Percentiles rank a stretch among this genome's conserved stretches.
Conservation (phyloP, 2,113 vertebrate species). For the Malurus cyaneus region DNA sequence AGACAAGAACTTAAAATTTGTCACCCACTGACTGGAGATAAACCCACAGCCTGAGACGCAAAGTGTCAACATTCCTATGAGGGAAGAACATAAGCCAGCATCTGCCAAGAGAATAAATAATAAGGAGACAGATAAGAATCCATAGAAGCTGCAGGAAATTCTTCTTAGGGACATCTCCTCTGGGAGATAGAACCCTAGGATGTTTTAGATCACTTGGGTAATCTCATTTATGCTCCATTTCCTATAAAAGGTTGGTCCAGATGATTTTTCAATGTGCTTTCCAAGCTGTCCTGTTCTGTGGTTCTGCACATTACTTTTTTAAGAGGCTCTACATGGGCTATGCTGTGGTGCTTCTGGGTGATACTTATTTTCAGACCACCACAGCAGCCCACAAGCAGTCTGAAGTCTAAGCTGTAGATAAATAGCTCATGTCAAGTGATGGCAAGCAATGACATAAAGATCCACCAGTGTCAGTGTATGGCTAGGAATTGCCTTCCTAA, state of each 20-base stretch:
- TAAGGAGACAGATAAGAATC: neutral
- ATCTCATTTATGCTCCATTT: neutral
- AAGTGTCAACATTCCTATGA: neutral
- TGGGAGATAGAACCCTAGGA: neutral
- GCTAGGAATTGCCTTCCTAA: neutral
- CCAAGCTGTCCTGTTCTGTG: neutral
- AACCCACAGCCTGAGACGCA: neutral
- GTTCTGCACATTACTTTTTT: neutral
- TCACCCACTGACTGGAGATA: neutral
- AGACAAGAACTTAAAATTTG: neutral
- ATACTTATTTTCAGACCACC: neutral
- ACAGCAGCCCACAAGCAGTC: neutral
- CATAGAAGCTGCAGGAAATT: neutral
- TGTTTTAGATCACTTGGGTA: neutral
- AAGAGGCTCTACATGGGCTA: neutral
- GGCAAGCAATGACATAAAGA: neutral
- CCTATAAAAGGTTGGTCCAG: neutral
- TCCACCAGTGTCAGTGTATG: neutral
- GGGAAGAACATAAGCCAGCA: neutral
- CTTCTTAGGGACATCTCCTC: neutral
- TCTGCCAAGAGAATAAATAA: neutral
- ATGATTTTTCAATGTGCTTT: neutral
- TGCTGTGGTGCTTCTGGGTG: neutral
- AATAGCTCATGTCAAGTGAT: neutral
- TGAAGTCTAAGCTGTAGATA: neutral